Percentiles rank a stretch among this genome's conserved stretches.
phyloP scores from a whole-genome alignment of 2,113 vertebrate genomes.

The Promerops cafer region DNA sequence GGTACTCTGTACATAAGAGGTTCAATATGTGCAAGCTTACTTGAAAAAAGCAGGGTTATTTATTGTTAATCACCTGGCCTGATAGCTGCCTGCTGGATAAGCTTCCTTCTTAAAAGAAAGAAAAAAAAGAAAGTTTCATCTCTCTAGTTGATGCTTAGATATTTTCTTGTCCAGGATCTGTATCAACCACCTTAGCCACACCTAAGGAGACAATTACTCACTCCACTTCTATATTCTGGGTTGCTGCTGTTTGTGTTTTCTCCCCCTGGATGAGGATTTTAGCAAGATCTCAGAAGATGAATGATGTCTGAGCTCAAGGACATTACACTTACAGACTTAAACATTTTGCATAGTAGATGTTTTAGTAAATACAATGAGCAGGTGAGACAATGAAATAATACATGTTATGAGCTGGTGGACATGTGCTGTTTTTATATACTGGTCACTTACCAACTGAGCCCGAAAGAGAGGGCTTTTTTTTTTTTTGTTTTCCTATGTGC shows the following conservation, averaged over 20 bases:
- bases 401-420: background rate
- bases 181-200: background rate
- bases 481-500: background rate
- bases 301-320: background rate
- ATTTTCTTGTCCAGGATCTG: background rate
- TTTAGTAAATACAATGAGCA: background rate
- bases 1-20: background rate
- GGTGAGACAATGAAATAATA: background rate
- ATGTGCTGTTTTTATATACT: background rate
- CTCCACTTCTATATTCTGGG: background rate
- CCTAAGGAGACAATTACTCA: background rate
- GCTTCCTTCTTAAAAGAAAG: background rate
- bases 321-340: background rate
- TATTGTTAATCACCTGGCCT: background rate
- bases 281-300: background rate
- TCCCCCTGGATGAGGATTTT: background rate
- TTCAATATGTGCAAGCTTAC: background rate
- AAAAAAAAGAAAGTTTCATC: background rate
- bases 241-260: background rate
- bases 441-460: background rate
- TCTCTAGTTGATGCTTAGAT: background rate
- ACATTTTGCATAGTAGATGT: background rate
- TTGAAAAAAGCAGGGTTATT: background rate
- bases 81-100: background rate
- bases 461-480: rapidly evolving